Conservation (phyloP, 2,113 vertebrate genomes). For the Coptodon rendalli region DNA sequence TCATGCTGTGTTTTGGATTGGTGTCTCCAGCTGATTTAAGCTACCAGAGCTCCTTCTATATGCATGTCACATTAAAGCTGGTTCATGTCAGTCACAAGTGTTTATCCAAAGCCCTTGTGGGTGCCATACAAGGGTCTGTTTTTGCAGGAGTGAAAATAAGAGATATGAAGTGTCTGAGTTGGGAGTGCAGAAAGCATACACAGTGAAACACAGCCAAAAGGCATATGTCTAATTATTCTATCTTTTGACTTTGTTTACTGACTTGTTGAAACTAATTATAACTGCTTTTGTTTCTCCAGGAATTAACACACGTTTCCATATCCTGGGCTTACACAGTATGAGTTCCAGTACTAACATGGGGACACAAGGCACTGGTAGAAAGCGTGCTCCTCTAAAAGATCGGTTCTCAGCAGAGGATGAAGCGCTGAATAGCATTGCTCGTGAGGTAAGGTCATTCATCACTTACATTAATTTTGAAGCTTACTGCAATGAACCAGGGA, state of each 20-base stretch:
- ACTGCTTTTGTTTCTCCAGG: neutral
- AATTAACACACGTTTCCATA: neutral
- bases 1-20: neutral
- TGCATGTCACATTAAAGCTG: constrained; percentile 16
- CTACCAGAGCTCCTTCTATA: neutral
- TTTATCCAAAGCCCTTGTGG: constrained; percentile 30
- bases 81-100: constrained; percentile 29
- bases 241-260: neutral
- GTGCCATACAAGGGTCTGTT: constrained; percentile 24
- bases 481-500: neutral
- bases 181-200: neutral
- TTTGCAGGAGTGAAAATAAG: neutral
- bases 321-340: neutral
- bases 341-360: constrained; percentile 78
- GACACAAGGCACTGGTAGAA: constrained; percentile 93
- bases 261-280: neutral
- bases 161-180: neutral
- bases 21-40: neutral
- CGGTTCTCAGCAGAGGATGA: constrained; percentile 98
- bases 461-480: neutral
- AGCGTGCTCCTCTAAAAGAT: constrained; percentile 92
- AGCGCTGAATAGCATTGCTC: constrained; percentile 89
- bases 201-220: neutral
- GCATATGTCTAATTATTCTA: neutral
- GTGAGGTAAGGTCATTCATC: constrained; percentile 79